Conservation (phyloP, 2,888 invertebrate species). For the Melanchra persicariae region DNA sequence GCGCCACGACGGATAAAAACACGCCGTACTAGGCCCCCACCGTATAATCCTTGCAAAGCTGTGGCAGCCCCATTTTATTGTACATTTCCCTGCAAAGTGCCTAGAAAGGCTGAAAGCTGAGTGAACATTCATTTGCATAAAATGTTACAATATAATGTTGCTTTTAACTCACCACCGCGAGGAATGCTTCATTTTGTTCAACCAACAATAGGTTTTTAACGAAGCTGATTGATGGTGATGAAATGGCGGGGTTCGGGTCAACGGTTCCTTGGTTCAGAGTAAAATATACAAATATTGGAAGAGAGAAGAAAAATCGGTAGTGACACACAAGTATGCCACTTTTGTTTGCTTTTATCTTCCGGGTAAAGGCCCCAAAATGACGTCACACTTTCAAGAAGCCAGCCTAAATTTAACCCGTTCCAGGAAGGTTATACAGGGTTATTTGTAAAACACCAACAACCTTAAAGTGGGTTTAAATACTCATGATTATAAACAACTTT, state of each 20-base stretch:
- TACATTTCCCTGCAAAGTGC: slow-evolving; percentile 81
- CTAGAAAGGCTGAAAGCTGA: slow-evolving; percentile 80
- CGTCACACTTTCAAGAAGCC: slow-evolving; percentile 15
- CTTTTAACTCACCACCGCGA: slow-evolving; percentile 77
- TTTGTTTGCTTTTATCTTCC: slow-evolving; percentile 49
- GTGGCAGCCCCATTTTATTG: slow-evolving; percentile 74
- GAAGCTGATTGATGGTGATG: slow-evolving; percentile 78
- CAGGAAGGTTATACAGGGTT: not conserved
- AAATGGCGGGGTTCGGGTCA: slow-evolving; percentile 68
- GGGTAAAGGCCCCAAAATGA: slow-evolving; percentile 20
- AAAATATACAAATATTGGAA: slow-evolving; percentile 58
- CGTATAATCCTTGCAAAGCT: slow-evolving; percentile 75
- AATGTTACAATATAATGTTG: slow-evolving; percentile 78
- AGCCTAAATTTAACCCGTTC: not conserved
- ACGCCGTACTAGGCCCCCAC: slow-evolving; percentile 56
- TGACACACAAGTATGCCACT: slow-evolving; percentile 47
- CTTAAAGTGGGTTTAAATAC: no score
- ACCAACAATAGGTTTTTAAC: slow-evolving; percentile 78
- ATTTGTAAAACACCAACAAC: no score
- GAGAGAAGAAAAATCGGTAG: slow-evolving; percentile 53
- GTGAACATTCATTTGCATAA: slow-evolving; percentile 83
- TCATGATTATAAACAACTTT: no score
- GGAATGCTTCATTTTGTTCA: slow-evolving; percentile 77
- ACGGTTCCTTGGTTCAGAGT: slow-evolving; percentile 17
- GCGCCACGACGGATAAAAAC: slow-evolving; percentile 59